Base-by-base conservation (phyloP, 2,113 vertebrate genomes). In the Talpa occidentalis region DNA sequence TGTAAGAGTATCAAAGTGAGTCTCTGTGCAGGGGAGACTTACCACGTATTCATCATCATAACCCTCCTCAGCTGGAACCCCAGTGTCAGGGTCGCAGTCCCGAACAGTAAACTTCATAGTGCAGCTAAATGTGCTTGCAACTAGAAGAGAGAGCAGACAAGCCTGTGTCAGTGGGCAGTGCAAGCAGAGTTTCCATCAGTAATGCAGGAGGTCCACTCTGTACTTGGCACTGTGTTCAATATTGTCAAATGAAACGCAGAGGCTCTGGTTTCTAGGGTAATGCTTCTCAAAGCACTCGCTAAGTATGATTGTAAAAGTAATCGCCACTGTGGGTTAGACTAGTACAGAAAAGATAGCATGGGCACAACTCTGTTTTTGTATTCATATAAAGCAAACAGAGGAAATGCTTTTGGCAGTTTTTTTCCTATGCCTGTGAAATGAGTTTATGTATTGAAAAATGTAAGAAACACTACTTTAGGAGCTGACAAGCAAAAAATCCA, bases 21-120 rank as follows among this genome's bases (percentile, higher is more conserved):
- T 0, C 62, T 42, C 16, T 81, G 22, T 40, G 64, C 28, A 87
- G 91, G 89, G 60, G 32, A 84, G 32, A 98, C 99, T 78, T 98
- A 99, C 99, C 99, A 99, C 99, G 0, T 99, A 99, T 52, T 99
- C 99, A 28, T 99, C 99, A 0, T 99, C 99, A 12, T 99, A 99
- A 0, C 99, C 99, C 3, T 99, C 99, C 0, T 99, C 99, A 1
- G 99, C 99, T 0, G 99, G 99, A 82, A 99, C 98, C 1, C 99
- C 99, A 0, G 99, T 99, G 98, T 98, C 99, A 3, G 99, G 99
- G 97, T 99, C 99, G 3, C 99, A 99, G 97, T 99, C 99, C 88
- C 98, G 97, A 66, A 99, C 99, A 0, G 99, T 98, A 95, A 99
- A 99, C 97, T 99, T 99, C 99, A 99, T 99, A 0, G 99, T 99